Conservation (phyloP, 1,140 invertebrate genomes). For the Ips typographus region DNA sequence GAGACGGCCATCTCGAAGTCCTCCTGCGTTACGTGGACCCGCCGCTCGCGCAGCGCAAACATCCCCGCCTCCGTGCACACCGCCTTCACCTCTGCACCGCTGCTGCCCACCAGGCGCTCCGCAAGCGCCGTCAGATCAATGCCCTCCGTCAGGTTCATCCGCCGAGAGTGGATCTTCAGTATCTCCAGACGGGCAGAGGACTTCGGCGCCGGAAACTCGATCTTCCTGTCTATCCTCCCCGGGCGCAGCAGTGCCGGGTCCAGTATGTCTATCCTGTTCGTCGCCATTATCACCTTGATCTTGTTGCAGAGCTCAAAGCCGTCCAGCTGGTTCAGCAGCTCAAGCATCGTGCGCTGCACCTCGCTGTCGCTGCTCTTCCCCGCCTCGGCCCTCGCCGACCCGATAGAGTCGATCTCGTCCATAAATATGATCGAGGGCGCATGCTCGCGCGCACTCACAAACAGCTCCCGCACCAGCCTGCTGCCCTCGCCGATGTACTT, state of each 20-base stretch:
- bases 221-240: constrained; percentile 98
- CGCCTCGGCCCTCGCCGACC: constrained; percentile 96
- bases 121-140: constrained; percentile 99
- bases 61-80: constrained; percentile 99
- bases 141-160: constrained; percentile 99
- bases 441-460: constrained; percentile 99
- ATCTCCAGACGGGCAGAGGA: constrained; percentile 98
- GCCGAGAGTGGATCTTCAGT: constrained; percentile 96
- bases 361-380: constrained; percentile 93
- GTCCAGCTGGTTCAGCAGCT: constrained; percentile 97
- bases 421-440: constrained; percentile 99
- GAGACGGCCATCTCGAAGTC: constrained; percentile 99
- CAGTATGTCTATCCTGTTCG: no score
- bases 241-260: constrained; percentile 95
- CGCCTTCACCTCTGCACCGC: constrained; percentile 98
- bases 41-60: constrained; percentile 96
- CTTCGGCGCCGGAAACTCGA: constrained; percentile 99
- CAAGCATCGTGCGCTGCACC: constrained; percentile 99
- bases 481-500: constrained; percentile 99
- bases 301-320: constrained; percentile 99
- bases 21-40: constrained; percentile 99
- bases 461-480: constrained; percentile 98
- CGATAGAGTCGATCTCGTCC: constrained; percentile 99
- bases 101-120: constrained; percentile 98
- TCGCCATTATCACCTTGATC: constrained; percentile 99